phyloP scores from a whole-genome alignment of 2,113 vertebrate species.

The Candoia aspera region DNA sequence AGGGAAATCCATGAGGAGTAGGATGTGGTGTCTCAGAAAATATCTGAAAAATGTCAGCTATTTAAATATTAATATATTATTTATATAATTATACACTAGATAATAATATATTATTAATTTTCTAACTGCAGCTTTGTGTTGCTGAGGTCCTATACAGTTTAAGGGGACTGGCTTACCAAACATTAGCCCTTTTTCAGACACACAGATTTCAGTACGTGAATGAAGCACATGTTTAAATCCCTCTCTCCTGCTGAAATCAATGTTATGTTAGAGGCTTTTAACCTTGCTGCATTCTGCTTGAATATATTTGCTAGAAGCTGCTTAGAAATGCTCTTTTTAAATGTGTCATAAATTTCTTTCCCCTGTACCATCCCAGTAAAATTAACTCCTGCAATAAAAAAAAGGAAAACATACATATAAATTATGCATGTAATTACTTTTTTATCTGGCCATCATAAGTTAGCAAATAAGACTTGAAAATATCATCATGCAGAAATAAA shows the following conservation, averaged over 20 bases:
- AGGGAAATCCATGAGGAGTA: not conserved
- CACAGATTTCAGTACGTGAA: slow-evolving; percentile 4
- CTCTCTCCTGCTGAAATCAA: not conserved
- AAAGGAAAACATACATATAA: not conserved
- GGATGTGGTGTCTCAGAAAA: not conserved
- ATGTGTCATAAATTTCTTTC: not conserved
- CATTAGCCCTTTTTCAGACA: not conserved
- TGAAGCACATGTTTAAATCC: slow-evolving; percentile 13
- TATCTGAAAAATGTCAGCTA: not conserved
- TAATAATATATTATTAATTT: not conserved
- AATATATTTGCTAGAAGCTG: slow-evolving; percentile 15
- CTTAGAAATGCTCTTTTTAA: slow-evolving; percentile 19
- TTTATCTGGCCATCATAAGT: slow-evolving; percentile 37
- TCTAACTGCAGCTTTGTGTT: not conserved
- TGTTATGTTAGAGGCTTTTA: slow-evolving; percentile 11
- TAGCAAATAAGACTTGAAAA: slow-evolving; percentile 43
- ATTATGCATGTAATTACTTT: slow-evolving; percentile 28
- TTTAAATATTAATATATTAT: not conserved
- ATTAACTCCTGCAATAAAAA: slow-evolving; percentile 7
- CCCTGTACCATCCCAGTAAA: not conserved
- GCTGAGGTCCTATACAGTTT: not conserved
- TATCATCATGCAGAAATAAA: slow-evolving; percentile 18
- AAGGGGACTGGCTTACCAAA: not conserved
- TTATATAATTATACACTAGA: not conserved
- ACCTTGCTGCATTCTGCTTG: slow-evolving; percentile 18